Evolutionary conservation across 2,888 invertebrate genomes (phyloP), one percentile per base, ranked within the genome.

Genomic region (Drosophila testacea): DNA sequence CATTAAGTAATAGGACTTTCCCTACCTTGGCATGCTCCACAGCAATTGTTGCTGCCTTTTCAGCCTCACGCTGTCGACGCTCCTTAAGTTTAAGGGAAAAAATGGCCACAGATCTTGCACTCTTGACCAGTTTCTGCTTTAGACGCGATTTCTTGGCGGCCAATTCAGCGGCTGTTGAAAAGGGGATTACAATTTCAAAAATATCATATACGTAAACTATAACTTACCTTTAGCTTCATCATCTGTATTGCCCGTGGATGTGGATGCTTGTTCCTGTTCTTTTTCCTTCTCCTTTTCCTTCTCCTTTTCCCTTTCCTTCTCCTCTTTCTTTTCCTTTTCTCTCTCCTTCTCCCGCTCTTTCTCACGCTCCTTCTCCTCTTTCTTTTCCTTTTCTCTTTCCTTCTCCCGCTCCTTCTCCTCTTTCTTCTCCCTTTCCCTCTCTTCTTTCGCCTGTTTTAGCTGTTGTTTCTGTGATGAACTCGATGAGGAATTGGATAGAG

Each of bases 31-130:
- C 94, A 83, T 94, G 93, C 85, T 94, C 93, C 75, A 94, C 93
- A 28, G 94, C 94, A 69, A 94, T 95, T 67, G 94, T 94, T 32
- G 95, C 95, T 66, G 95, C 95, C 59, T 93, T 93, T 70, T 95
- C 95, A 0, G 96, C 96, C 89, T 97, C 97, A 34, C 96, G 93
- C 62, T 96, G 96, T 59, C 96, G 94, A n/a, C 96, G 93, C 85
- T 95, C 95, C 85, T 95, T 95, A 72, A 97, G 93, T 63, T 97
- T 97, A 54, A 97, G 93, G 5, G 97, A 97, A 93, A 97, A 97
- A 89, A 97, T 96, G 5, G 97, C 97, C 46, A 97, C 97, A 0
- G 96, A 96, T 11, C 97, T 94, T 6, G 97, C 97, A 55, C 97
- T 94, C 92, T 97, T 97, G 92, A 97, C 96, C 30, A 97, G 91